Evolutionary conservation across 1,140 invertebrate species (phyloP).

Genomic region (Calephelis nemesis): DNA sequence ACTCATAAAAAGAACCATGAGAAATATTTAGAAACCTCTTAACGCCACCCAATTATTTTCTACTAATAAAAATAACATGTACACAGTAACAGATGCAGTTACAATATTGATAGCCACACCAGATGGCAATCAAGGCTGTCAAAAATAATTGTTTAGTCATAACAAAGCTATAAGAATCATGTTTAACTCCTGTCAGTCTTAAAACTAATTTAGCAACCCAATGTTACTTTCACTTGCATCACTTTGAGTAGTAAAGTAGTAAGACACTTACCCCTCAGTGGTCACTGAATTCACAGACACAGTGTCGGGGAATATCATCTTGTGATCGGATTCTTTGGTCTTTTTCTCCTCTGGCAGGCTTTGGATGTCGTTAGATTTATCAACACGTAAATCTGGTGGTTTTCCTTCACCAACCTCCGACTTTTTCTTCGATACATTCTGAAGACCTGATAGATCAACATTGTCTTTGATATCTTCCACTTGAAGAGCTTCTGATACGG

Average conservation of each 20-base stretch:
- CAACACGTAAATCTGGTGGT: slow-evolving; percentile 27
- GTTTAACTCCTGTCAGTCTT: slow-evolving; percentile 3
- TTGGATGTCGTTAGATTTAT: slow-evolving; percentile 30
- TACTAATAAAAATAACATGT: too few relatives aligned
- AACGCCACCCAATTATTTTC: too few relatives aligned
- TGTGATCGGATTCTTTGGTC: slow-evolving; percentile 41
- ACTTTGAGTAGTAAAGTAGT: slow-evolving; percentile 20
- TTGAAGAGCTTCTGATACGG: slow-evolving; percentile 66
- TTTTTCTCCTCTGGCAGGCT: slow-evolving; percentile 33
- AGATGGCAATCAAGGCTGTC: not conserved
- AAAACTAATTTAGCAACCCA: slow-evolving; percentile 2
- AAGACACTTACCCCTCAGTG: slow-evolving; percentile 77
- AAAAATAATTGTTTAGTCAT: not conserved
- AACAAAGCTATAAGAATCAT: not conserved
- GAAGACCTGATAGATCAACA: slow-evolving; percentile 62
- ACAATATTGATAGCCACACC: not conserved
- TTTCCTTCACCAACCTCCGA: slow-evolving; percentile 34
- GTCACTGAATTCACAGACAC: slow-evolving; percentile 79
- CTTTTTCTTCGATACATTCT: slow-evolving; percentile 66
- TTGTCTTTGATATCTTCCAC: slow-evolving; percentile 47
- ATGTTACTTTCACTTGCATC: slow-evolving; percentile 33
- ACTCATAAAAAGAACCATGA: too few relatives aligned
- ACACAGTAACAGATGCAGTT: too few relatives aligned
- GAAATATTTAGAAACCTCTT: too few relatives aligned
- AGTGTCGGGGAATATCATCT: slow-evolving; percentile 73